Conservation (phyloP, 2,888 invertebrate species). For the Lasioglossum lativentre region DNA sequence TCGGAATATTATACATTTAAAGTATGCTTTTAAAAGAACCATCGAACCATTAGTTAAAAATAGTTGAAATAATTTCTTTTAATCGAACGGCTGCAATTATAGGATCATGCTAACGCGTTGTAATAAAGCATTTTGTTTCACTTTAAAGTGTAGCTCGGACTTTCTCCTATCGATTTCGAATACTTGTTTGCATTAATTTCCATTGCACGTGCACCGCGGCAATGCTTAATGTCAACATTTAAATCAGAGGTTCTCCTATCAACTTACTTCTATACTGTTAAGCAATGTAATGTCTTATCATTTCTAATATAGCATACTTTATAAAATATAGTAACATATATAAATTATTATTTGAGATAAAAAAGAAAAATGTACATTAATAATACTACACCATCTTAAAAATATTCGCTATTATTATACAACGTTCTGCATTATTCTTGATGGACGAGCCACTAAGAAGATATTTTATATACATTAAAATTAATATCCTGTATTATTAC, state of each 20-base stretch:
- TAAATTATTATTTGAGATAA: background rate
- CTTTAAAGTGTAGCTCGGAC: background rate
- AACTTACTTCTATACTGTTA: background rate
- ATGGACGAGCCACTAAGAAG: no score
- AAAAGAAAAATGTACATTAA: background rate
- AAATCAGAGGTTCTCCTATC: background rate
- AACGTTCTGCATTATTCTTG: background rate
- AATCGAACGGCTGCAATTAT: background rate
- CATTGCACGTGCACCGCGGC: background rate
- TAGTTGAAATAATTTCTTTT: background rate
- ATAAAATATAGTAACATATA: background rate
- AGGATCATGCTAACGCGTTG: background rate
- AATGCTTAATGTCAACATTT: background rate
- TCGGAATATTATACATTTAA: background rate
- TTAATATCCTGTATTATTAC: no score
- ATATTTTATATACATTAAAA: no score
- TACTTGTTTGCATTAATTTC: background rate
- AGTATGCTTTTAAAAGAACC: background rate
- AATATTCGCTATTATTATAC: background rate
- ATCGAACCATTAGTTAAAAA: no score
- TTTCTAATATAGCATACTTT: background rate
- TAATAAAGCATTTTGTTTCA: background rate
- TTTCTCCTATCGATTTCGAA: slow-evolving; percentile 6
- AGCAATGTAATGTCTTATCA: no score
- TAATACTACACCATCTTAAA: background rate